Evolutionary conservation across 2,113 vertebrate genomes (phyloP), one percentile per base, ranked within the genome.

Genomic region (Ictidomys tridecemlineatus): DNA sequence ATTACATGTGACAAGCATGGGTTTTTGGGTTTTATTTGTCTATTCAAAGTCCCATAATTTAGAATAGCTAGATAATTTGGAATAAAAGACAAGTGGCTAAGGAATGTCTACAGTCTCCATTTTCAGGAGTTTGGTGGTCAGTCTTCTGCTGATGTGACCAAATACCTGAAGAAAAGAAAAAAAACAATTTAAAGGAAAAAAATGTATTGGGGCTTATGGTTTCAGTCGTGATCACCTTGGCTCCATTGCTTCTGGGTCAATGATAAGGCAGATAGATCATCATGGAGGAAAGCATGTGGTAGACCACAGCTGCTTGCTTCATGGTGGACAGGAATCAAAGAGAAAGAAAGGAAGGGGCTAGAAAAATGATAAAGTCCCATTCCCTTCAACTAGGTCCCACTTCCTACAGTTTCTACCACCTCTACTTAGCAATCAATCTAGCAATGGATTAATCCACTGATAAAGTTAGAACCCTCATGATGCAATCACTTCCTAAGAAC

Each of bases 31-130:
- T 39, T 67, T 56, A 45, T 56, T 70, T 84, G 83, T 65, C 65
- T 89, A 79, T 70, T 39, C 32, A 82, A 74, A 37, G 61, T 48
- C 56, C 63, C 32, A 17, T 65, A 63, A 89, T 48, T 73, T 86
- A 80, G n/a, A 85, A 78, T 32, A 74, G 65, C 83, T 89, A 77
- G 37, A 65, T 83, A 79, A 92, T 61, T n/a, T 85, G 70, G 45
- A 97, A 90, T 95, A 26, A 87, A 95, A 67, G 85, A 51, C 28
- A 91, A 92, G 24, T 77, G 85, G 67, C 26, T 92, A 84, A 89
- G 0, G 14, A 78, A n/a, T 22, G 34, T n/a, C 45, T 82, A 56
- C 30, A 16, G 12, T 91, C 74, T 96, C 63, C 73, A 83, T 48
- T 94, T 96, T 89, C 69, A 83, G 28, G 67, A n/a, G n/a, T n/a